Conservation (phyloP, 2,113 vertebrate species). For the Leptosomus discolor region DNA sequence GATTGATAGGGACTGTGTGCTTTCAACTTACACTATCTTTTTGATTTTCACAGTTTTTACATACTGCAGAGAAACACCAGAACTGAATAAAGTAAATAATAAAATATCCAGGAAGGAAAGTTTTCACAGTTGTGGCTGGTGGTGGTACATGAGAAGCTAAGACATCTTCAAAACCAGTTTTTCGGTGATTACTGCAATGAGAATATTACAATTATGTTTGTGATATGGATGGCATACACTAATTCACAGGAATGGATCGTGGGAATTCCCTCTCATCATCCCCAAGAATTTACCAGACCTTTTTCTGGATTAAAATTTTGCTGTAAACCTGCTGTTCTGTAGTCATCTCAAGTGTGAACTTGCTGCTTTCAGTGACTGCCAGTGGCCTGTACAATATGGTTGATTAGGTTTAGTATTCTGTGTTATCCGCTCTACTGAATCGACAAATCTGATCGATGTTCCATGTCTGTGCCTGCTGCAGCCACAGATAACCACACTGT, state of each 20-base stretch:
- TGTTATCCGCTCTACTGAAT: neutral
- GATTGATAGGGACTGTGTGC: neutral
- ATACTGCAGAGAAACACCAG: neutral
- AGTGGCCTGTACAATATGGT: neutral
- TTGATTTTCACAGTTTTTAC: neutral
- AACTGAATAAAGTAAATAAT: neutral
- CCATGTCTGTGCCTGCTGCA: neutral
- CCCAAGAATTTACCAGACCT: neutral
- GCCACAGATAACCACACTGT: neutral
- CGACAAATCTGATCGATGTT: neutral
- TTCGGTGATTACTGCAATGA: neutral
- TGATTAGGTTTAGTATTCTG: neutral
- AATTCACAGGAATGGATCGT: neutral
- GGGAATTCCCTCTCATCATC: neutral
- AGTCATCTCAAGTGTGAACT: neutral
- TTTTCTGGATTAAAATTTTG: neutral
- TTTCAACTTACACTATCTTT: neutral
- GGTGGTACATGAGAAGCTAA: neutral
- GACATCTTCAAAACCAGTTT: neutral
- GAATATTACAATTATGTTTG: neutral
- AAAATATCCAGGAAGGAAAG: neutral
- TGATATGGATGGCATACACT: neutral
- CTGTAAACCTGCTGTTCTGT: neutral
- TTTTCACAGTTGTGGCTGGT: neutral
- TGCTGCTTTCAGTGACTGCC: neutral